Conservation (phyloP, 2,113 vertebrate species). For the Lampris incognitus region DNA sequence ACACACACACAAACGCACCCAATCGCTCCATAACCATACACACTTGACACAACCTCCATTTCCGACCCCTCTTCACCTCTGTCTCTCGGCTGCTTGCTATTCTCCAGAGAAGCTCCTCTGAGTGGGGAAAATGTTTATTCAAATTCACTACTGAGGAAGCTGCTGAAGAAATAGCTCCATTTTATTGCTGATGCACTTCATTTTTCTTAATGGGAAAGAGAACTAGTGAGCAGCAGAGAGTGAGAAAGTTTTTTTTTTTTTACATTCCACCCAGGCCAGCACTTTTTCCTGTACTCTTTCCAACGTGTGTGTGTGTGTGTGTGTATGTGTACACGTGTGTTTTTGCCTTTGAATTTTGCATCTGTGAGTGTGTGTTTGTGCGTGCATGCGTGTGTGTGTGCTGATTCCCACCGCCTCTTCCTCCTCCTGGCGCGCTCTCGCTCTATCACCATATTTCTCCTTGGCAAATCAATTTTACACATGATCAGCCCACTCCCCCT, state of each 20-base stretch:
- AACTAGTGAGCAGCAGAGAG: conserved; percentile 68
- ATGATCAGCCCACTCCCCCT: conserved; percentile 99
- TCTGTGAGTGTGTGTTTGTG: conserved; percentile 15
- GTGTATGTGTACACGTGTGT: conserved; percentile 53
- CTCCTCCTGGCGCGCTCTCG: conserved; percentile 85
- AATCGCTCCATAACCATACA: conserved; percentile 32
- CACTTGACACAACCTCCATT: conserved; percentile 46
- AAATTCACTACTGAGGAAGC: conserved; percentile 76
- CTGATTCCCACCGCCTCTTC: conserved; percentile 81
- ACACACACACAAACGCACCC: conserved; percentile 19
- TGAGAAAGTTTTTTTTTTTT: conserved; percentile 56
- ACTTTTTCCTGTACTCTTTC: conserved; percentile 78
- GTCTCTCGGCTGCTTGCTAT: conserved; percentile 65
- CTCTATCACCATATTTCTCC: conserved; percentile 96
- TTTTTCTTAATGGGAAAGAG: conserved; percentile 82
- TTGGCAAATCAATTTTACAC: conserved; percentile 99
- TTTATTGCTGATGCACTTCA: conserved; percentile 82
- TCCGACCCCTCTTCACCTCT: conserved; percentile 63
- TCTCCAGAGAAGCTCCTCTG: conserved; percentile 56
- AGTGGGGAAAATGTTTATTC: conserved; percentile 72
- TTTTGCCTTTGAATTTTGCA: conserved; percentile 7
- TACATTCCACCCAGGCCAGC: conserved; percentile 76
- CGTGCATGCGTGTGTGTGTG: conserved; percentile 37
- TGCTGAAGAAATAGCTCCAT: conserved; percentile 73
- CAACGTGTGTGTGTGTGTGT: conserved; percentile 48